Evolutionary conservation across 2,113 vertebrate genomes (phyloP).

Genomic region (Cephalopterus ornatus): DNA sequence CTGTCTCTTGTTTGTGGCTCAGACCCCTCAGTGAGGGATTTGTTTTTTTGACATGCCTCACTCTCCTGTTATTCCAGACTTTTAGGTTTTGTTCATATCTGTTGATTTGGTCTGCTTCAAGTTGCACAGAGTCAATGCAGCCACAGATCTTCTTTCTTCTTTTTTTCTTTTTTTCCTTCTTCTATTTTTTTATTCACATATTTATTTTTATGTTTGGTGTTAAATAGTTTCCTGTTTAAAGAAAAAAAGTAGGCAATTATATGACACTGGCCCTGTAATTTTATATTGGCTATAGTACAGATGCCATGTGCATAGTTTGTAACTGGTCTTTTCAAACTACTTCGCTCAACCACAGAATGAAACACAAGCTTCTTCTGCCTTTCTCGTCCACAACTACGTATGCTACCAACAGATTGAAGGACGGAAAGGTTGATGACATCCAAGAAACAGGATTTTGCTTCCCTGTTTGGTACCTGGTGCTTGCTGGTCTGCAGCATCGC

Average conservation of each 20-base stretch:
- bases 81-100: neutral
- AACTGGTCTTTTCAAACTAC: neutral
- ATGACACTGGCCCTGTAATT: neutral
- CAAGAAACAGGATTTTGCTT: neutral
- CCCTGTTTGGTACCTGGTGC: neutral
- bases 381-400: neutral
- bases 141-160: neutral
- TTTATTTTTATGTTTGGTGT: neutral
- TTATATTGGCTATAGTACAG: neutral
- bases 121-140: neutral
- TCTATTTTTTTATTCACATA: neutral
- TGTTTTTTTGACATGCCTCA: neutral
- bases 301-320: neutral
- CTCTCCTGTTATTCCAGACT: neutral
- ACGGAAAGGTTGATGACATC: neutral
- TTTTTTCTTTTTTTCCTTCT: neutral
- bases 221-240: neutral
- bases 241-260: neutral
- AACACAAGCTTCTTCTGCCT: neutral
- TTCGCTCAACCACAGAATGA: neutral
- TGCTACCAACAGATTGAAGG: neutral
- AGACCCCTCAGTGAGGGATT: neutral
- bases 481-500: neutral
- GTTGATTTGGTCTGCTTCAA: neutral
- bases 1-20: neutral